These are phyloP conservation scores for Drosophila rubida DNA, from an alignment of 2,888 invertebrate species.

Conservation along the genomic window DNA sequence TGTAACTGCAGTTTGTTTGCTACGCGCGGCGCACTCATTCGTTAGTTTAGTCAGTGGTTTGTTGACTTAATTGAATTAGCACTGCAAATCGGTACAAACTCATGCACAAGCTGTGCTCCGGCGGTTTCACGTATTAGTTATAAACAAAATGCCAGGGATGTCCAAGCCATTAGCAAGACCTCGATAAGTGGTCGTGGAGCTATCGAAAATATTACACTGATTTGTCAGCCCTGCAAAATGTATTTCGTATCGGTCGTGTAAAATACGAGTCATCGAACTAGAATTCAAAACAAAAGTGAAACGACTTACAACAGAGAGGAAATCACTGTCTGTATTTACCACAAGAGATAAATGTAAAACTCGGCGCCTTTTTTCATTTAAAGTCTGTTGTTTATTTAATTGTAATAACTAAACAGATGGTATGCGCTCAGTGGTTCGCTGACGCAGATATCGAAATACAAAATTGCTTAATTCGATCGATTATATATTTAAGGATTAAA, in stretches of 20 bases:
- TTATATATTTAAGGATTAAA: no score
- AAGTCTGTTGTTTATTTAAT: no score
- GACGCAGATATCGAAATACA: no score
- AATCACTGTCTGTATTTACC: no score
- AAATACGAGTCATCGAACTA: not conserved
- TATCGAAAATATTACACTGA: constrained; percentile 7
- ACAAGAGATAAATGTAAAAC: no score
- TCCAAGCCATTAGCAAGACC: not conserved
- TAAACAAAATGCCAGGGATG: constrained; percentile 63
- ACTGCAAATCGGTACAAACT: constrained; percentile 20
- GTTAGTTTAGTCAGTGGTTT: constrained; percentile 20
- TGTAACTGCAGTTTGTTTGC: constrained; percentile 16
- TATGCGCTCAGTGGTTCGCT: no score
- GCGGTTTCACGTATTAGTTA: constrained; percentile 54
- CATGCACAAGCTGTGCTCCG: constrained; percentile 30
- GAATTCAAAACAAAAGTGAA: not conserved
- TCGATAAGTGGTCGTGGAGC: constrained; percentile 8
- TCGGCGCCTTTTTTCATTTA: no score
- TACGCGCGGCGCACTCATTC: constrained; percentile 3
- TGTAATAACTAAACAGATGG: no score
- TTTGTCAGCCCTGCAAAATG: constrained; percentile 14
- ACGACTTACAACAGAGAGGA: not conserved
- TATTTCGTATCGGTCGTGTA: not conserved
- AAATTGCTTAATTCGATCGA: no score
- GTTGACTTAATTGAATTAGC: constrained; percentile 40